These are phyloP conservation scores for Sipha flava DNA, from an alignment of 1,140 invertebrate species.

Conservation along the genomic window DNA sequence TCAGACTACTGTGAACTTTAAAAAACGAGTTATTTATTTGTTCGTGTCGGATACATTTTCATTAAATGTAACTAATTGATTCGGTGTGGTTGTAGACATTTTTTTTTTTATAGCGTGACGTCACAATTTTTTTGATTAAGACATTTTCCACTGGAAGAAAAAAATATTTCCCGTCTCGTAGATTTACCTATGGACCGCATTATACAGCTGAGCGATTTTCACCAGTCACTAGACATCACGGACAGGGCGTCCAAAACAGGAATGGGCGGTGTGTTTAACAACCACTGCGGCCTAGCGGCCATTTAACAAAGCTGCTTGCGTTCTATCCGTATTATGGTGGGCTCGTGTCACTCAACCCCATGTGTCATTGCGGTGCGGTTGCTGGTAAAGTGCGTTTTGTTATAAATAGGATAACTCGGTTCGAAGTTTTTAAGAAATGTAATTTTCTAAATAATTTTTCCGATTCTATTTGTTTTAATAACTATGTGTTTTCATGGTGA, in stretches of 20 bases:
- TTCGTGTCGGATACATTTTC: no score
- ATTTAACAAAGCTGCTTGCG: not conserved
- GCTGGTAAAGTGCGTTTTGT: not conserved
- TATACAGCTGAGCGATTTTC: not conserved
- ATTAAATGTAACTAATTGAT: no score
- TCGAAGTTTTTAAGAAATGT: not conserved
- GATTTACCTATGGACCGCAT: not conserved
- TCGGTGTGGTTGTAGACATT: no score
- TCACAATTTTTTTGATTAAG: not conserved
- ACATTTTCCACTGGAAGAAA: not conserved
- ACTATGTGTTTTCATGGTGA: not conserved
- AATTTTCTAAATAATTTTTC: not conserved
- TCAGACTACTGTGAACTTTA: no score
- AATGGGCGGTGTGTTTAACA: not conserved
- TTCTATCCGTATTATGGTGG: not conserved
- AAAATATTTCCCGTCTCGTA: not conserved
- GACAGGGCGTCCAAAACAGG: not conserved
- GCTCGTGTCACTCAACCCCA: not conserved
- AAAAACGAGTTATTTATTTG: no score
- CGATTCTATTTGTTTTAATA: not conserved
- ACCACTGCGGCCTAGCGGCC: not conserved
- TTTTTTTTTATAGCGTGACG: no score
- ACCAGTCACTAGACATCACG: not conserved
- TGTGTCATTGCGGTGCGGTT: not conserved
- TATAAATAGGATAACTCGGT: not conserved